These are phyloP conservation scores for Ptilorrhoa leucosticta DNA, from an alignment of 2,113 vertebrate genomes.

Conservation along the genomic window DNA sequence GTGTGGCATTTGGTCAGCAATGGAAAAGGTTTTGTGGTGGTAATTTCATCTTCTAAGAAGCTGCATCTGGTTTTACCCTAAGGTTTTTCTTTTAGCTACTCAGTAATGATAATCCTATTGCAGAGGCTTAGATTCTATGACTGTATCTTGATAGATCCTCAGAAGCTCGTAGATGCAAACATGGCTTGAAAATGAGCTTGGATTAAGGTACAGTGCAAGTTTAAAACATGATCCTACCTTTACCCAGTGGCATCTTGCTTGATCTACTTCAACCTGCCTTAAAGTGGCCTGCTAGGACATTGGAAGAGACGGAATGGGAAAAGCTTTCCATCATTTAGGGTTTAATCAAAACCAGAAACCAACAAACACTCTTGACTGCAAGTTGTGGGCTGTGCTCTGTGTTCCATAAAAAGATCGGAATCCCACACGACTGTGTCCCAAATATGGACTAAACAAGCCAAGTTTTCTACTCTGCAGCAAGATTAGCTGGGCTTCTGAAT, in stretches of 20 bases:
- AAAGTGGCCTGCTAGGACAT: background rate
- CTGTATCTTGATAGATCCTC: background rate
- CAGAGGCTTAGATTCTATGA: background rate
- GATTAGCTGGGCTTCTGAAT: background rate
- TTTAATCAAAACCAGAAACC: slow-evolving; percentile 18
- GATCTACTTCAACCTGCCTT: background rate
- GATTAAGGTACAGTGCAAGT: background rate
- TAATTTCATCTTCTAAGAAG: background rate
- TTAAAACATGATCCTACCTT: background rate
- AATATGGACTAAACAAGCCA: background rate
- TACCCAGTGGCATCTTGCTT: background rate
- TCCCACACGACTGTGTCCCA: background rate
- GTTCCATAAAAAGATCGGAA: background rate
- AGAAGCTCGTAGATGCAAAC: background rate
- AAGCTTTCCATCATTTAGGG: background rate
- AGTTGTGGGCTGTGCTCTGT: background rate
- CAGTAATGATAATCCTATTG: background rate
- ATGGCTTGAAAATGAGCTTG: background rate
- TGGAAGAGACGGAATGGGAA: background rate
- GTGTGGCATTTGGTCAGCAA: background rate
- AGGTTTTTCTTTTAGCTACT: background rate
- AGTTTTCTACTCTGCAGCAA: background rate
- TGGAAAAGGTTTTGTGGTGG: background rate
- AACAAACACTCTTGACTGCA: background rate
- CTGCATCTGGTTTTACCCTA: background rate